These are phyloP conservation scores for Heteromormyrus szaboi DNA, from an alignment of 2,797 vertebrate species.

Conservation along the genomic window DNA sequence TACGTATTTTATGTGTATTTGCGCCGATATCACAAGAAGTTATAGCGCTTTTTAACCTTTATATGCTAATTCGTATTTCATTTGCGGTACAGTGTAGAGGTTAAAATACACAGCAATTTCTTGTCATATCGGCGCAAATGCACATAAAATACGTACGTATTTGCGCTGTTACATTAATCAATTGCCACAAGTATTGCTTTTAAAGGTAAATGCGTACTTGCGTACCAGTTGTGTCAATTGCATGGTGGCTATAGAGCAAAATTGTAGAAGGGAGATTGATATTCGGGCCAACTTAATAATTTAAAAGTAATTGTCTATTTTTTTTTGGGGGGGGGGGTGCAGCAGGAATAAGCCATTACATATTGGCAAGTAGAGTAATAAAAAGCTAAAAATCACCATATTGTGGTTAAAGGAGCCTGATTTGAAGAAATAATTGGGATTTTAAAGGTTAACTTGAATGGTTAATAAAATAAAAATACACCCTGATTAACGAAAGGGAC, in stretches of 20 bases:
- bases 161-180: neutral
- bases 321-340: neutral
- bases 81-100: neutral
- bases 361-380: neutral
- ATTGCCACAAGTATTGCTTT: neutral
- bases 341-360: neutral
- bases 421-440: neutral
- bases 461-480: neutral
- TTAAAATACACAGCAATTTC: neutral
- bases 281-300: neutral
- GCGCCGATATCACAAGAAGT: neutral
- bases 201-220: neutral
- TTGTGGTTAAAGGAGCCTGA: neutral
- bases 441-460: neutral
- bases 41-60: neutral
- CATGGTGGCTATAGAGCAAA: neutral
- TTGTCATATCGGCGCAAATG: too few relatives aligned
- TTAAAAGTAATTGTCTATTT: neutral
- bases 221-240: neutral
- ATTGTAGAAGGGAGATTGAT: neutral
- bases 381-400: neutral
- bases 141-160: too few relatives aligned
- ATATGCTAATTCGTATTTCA: neutral
- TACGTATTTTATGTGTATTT: neutral
- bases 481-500: neutral